These are phyloP conservation scores for Tauraco hartlaubi DNA, from an alignment of 2,797 vertebrate species.

Conservation along the genomic window DNA sequence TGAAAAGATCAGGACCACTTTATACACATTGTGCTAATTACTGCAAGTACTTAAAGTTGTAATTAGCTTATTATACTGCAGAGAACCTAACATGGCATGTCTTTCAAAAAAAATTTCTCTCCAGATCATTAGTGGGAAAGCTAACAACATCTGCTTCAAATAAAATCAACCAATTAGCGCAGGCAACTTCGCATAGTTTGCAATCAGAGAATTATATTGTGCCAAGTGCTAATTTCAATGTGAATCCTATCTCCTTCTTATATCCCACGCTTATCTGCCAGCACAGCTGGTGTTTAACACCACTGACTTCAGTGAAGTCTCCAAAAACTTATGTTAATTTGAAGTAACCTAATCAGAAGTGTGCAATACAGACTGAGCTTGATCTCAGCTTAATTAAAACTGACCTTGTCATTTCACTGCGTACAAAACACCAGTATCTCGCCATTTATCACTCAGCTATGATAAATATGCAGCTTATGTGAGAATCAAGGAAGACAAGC, in stretches of 20 bases:
- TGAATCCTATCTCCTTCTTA: constrained; percentile 88
- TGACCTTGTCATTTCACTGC: constrained; percentile 84
- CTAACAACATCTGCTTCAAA: constrained; percentile 91
- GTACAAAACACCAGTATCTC: constrained; percentile 80
- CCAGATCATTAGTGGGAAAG: constrained; percentile 89
- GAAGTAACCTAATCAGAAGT: constrained; percentile 88
- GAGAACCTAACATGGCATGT: constrained; percentile 88
- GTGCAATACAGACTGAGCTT: constrained; percentile 82
- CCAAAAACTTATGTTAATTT: constrained; percentile 88
- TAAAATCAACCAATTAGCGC: constrained; percentile 89
- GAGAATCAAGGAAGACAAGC: constrained; percentile 67
- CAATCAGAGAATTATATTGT: constrained; percentile 91
- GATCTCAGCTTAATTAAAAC: constrained; percentile 87
- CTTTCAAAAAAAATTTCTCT: constrained; percentile 89
- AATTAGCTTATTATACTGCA: constrained; percentile 91
- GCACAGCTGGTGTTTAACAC: constrained; percentile 89
- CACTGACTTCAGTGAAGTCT: constrained; percentile 85
- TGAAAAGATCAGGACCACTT: constrained; percentile 89
- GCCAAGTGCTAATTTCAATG: constrained; percentile 90
- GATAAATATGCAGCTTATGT: constrained; percentile 74
- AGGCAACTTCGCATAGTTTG: constrained; percentile 88
- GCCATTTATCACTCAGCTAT: constrained; percentile 78
- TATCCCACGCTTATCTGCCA: constrained; percentile 88
- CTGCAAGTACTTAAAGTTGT: constrained; percentile 90
- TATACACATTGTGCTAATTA: constrained; percentile 89